phyloP scores from a whole-genome alignment of 2,113 vertebrate species.

The Bubo blakistoni region DNA sequence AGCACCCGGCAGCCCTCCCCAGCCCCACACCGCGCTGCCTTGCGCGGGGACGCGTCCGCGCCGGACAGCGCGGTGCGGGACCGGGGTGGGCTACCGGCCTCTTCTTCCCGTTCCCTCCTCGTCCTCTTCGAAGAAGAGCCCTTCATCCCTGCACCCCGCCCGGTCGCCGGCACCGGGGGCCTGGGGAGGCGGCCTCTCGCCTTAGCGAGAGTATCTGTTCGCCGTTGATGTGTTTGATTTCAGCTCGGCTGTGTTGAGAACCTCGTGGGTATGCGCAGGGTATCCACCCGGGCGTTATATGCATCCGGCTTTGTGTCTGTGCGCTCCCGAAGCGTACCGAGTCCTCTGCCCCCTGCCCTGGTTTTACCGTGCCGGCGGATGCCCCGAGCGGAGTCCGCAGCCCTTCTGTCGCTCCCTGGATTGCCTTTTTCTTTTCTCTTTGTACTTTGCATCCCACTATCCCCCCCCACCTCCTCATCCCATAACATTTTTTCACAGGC shows the following conservation, averaged over 20 bases:
- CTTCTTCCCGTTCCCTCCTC: not conserved
- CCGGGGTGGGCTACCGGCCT: not conserved
- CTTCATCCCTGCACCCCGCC: not conserved
- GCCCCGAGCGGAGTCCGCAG: not conserved
- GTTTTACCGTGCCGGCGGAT: not conserved
- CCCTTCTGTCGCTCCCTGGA: not conserved
- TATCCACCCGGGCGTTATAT: not conserved
- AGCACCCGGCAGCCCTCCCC: not conserved
- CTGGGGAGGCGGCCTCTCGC: not conserved
- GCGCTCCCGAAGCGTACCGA: not conserved
- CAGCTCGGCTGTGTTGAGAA: not conserved
- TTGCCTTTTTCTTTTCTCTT: slow-evolving; percentile 33
- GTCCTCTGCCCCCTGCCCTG: not conserved
- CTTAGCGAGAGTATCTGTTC: not conserved
- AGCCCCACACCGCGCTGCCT: not conserved
- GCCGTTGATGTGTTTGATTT: not conserved
- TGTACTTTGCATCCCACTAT: slow-evolving; percentile 26
- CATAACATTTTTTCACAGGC: slow-evolving; percentile 52
- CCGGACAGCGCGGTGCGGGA: not conserved
- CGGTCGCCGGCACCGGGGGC: not conserved
- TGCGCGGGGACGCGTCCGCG: too few species aligned
- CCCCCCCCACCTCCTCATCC: slow-evolving; percentile 12
- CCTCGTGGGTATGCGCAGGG: not conserved
- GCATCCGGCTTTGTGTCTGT: not conserved
- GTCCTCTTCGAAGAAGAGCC: not conserved